Evolutionary conservation across 2,888 invertebrate genomes (phyloP).

Genomic region (Archips xylosteana): DNA sequence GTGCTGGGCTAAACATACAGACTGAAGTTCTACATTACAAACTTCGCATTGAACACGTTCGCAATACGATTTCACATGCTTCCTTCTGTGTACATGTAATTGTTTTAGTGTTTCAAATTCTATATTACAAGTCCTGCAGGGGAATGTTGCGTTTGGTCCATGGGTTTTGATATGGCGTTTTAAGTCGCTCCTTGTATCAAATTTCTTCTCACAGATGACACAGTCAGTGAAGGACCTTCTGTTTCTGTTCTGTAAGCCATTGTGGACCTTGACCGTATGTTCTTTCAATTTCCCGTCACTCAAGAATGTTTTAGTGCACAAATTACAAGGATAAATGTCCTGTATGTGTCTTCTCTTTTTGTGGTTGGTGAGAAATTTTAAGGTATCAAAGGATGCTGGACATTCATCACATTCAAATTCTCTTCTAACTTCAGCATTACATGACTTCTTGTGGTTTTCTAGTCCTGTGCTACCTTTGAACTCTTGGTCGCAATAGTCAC

Average conservation of each 20-base stretch:
- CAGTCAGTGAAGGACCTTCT: constrained; percentile 62
- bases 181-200: constrained; percentile 57
- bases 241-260: constrained; percentile 60
- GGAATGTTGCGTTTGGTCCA: constrained; percentile 51
- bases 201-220: constrained; percentile 59
- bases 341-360: constrained; percentile 54
- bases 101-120: constrained; percentile 49
- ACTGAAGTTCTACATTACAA: constrained; percentile 57
- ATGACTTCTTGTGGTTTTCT: constrained; percentile 53
- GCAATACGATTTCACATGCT: constrained; percentile 48
- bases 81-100: constrained; percentile 36
- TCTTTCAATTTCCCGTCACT: constrained; percentile 54
- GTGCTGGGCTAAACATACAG: constrained; percentile 57
- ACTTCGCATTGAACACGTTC: constrained; percentile 55
- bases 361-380: constrained; percentile 54
- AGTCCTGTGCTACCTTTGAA: constrained; percentile 53
- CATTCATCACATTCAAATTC: constrained; percentile 54
- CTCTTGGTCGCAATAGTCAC: constrained; percentile 61
- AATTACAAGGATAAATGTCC: constrained; percentile 54
- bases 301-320: constrained; percentile 60
- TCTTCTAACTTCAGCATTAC: constrained; percentile 51
- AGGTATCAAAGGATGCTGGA: constrained; percentile 57
- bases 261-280: constrained; percentile 60
- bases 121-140: constrained; percentile 59
- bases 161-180: constrained; percentile 58